Evolutionary conservation across 2,113 vertebrate genomes (phyloP).

Genomic region (Noctilio leporinus): DNA sequence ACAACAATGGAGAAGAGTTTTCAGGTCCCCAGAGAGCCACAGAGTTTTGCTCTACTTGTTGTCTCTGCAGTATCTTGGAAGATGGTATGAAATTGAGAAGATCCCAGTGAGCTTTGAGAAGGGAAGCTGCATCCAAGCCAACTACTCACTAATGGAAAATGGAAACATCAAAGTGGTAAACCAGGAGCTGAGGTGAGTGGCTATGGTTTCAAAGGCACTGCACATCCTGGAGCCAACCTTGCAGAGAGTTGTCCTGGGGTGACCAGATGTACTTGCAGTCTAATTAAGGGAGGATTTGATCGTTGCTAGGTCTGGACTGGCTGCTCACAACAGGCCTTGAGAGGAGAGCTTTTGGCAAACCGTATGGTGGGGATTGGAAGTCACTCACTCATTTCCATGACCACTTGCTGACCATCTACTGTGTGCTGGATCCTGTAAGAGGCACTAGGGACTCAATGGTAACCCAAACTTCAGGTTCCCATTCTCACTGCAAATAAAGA

Average conservation of each 20-base stretch:
- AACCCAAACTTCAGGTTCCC: neutral
- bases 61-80: conserved; percentile 84
- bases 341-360: neutral
- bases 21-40: conserved; percentile 27
- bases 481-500: neutral
- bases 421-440: neutral
- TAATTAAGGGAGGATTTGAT: neutral
- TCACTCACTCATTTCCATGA: neutral
- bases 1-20: conserved; percentile 15
- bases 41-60: conserved; percentile 28
- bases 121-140: conserved; percentile 82
- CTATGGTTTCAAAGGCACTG: neutral
- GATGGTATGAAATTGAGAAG: conserved; percentile 87
- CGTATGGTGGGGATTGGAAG: neutral
- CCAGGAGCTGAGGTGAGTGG: conserved; percentile 78
- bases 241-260: neutral
- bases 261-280: neutral
- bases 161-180: conserved; percentile 86
- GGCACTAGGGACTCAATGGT: neutral
- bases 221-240: neutral
- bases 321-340: neutral
- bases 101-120: conserved; percentile 82
- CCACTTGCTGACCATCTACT: neutral
- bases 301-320: neutral
- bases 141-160: conserved; percentile 79